These are phyloP conservation scores for Brenthis hecate DNA, from an alignment of 2,888 invertebrate genomes.

Conservation along the genomic window DNA sequence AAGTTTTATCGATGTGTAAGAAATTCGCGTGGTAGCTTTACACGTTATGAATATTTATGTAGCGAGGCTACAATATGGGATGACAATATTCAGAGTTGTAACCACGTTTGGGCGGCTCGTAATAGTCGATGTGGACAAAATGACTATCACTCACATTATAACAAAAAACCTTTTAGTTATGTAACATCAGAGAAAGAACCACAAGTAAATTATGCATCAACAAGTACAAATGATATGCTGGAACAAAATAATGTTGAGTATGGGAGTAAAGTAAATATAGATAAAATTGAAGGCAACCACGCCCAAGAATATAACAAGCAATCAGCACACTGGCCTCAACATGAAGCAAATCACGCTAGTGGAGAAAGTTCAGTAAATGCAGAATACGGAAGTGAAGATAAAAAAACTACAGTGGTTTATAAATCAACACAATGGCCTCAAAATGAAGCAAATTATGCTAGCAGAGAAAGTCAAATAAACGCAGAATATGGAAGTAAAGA, in stretches of 20 bases:
- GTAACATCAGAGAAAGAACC: neutral
- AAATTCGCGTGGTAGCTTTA: constrained; percentile 83
- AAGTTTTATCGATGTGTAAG: constrained; percentile 91
- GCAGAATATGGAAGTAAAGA: neutral
- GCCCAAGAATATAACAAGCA: neutral
- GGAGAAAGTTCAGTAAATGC: neutral
- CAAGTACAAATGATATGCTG: neutral
- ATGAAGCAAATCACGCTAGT: constrained; percentile 8
- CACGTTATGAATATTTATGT: constrained; percentile 88
- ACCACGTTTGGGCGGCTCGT: constrained; percentile 85
- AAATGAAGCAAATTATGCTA: constrained; percentile 6
- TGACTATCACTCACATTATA: constrained; percentile 30
- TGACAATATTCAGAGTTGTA: constrained; percentile 86
- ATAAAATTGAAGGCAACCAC: constrained; percentile 4
- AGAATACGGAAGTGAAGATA: neutral
- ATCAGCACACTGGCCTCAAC: neutral
- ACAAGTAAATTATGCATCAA: neutral
- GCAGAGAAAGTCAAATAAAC: constrained; percentile 2
- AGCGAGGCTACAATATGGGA: constrained; percentile 91
- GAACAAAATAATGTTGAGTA: neutral
- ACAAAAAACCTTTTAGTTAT: neutral
- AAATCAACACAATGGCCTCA: neutral
- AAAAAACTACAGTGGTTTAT: constrained; percentile 5
- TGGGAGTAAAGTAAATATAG: constrained; percentile 2
- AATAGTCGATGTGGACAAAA: constrained; percentile 62